phyloP scores from a whole-genome alignment of 2,113 vertebrate species.

The Vombatus ursinus region DNA sequence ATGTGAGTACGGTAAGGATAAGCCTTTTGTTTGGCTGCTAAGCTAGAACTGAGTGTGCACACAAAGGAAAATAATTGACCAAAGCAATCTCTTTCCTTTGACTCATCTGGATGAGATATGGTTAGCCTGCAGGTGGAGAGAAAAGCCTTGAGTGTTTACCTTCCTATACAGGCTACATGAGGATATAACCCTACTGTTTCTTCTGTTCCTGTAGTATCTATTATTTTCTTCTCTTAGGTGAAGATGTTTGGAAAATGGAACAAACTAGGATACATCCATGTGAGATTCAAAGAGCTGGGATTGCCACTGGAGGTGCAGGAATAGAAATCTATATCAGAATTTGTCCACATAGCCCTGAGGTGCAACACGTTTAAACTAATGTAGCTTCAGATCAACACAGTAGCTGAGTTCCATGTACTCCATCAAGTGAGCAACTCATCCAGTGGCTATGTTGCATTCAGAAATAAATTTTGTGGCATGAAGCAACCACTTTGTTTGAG shows the following conservation, averaged over 20 bases:
- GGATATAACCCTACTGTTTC: not conserved
- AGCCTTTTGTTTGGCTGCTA: too few species aligned
- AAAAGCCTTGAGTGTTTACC: not conserved
- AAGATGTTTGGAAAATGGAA: not conserved
- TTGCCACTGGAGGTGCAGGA: not conserved
- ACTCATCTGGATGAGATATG: not conserved
- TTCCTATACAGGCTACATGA: not conserved
- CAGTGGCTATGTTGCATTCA: not conserved
- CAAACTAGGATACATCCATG: not conserved
- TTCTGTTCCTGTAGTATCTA: not conserved
- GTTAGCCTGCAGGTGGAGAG: not conserved
- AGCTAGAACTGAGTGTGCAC: too few species aligned
- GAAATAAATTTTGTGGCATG: not conserved
- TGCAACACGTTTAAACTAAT: not conserved
- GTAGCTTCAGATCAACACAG: not conserved
- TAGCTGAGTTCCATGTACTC: not conserved
- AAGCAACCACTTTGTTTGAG: not conserved
- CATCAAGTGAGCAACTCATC: not conserved
- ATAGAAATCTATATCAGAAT: not conserved
- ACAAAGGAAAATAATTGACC: not conserved
- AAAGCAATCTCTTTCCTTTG: not conserved
- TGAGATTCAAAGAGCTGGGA: not conserved
- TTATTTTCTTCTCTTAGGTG: not conserved
- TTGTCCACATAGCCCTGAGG: not conserved
- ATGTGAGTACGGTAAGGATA: too few species aligned